Evolutionary conservation across 2,888 invertebrate species (phyloP), one percentile per base, ranked within the genome.

Genomic region (Arctia plantaginis): DNA sequence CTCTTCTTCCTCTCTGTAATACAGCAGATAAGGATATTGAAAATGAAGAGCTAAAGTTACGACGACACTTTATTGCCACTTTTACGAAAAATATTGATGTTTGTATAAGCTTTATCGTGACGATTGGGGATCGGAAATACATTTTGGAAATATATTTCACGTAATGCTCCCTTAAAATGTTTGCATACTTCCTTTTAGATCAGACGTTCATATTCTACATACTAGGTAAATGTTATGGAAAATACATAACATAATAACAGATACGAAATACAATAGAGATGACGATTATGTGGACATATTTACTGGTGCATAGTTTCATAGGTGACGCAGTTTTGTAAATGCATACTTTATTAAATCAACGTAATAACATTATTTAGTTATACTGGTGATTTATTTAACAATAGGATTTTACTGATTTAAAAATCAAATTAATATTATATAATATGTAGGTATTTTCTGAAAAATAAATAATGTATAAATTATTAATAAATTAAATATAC

Each of bases 111-210:
- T 76, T 75, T 74, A 35, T 62, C 69, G 72, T 70, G 75, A 69
- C 78, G 47, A 72, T 69, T 62, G 72, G 69, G 72, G 74, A 82
- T 79, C 70, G 74, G 76, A 39, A 77, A 77, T 33, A 74, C 74
- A 74, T 81, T 76, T 67, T 77, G 27, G 27, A n/a, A n/a, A 27
- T 13, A 10, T n/a, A 33, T 30, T 51, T 55, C 27, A 18, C 13
- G 35, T 10, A 66, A 62, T 64, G 20, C 64, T n/a, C n/a, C 35
- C 12, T 4, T 15, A 18, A 27, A 30, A 30, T 30, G 30, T 33
- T 65, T 65, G 18, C 15, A 62, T 30, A 30, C 18, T 41, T 59
- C 41, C 39, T 62, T 62, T 41, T 13, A 62, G 20, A 33, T 51
- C 6, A 27, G 8, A 44, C 20, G 30, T 13, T 27, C 55, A 27